These are phyloP conservation scores for Labeo catla DNA, from an alignment of 2,113 vertebrate genomes.

Conservation along the genomic window DNA sequence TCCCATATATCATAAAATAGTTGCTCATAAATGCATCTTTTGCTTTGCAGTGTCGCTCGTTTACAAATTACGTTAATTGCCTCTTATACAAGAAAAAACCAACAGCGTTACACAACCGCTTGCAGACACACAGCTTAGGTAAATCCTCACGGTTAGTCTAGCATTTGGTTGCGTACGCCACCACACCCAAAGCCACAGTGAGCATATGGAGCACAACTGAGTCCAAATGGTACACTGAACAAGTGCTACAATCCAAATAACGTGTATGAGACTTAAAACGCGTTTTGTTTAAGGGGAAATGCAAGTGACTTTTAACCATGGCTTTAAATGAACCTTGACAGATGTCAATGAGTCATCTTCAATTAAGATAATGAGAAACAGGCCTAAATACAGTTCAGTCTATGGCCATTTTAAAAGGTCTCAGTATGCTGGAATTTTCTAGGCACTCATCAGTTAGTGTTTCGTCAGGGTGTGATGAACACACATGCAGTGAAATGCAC, in stretches of 20 bases:
- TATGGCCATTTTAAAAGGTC: neutral
- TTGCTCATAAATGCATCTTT: neutral
- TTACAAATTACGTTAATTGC: conserved; percentile 10
- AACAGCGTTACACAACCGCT: conserved; percentile 13
- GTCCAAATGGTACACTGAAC: conserved; percentile 23
- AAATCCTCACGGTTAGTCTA: conserved; percentile 28
- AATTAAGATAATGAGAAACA: conserved; percentile 30
- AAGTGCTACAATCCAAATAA: neutral
- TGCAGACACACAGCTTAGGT: conserved; percentile 20
- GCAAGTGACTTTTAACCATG: neutral
- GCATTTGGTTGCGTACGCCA: conserved; percentile 36
- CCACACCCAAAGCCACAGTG: conserved; percentile 54
- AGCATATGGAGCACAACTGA: conserved; percentile 33
- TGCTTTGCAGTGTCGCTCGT: neutral
- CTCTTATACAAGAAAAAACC: neutral
- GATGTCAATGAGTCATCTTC: conserved; percentile 43
- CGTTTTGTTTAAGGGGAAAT: neutral
- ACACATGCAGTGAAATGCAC: neutral
- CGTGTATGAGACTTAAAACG: neutral
- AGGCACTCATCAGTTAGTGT: neutral
- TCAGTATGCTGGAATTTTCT: neutral
- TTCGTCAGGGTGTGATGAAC: neutral
- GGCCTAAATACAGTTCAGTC: neutral
- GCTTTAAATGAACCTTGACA: conserved; percentile 30
- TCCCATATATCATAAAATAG: neutral